phyloP scores from a whole-genome alignment of 2,113 vertebrate genomes.

The Lepidothrix coronata region DNA sequence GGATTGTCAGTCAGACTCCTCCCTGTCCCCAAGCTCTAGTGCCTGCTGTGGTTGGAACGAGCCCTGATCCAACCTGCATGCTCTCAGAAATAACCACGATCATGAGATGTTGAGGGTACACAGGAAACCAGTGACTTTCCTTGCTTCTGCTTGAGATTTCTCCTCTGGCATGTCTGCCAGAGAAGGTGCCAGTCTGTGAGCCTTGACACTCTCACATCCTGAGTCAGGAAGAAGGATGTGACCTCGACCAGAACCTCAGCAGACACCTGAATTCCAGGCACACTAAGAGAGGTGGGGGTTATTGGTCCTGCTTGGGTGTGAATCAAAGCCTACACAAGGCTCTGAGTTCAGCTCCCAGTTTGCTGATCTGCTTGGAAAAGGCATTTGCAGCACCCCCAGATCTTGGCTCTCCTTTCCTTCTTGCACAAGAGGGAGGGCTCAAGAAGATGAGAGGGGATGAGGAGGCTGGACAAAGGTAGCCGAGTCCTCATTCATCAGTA shows the following conservation, averaged over 20 bases:
- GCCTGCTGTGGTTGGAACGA: neutral
- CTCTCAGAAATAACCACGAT: neutral
- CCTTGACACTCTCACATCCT: neutral
- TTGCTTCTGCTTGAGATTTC: neutral
- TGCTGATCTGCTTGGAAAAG: neutral
- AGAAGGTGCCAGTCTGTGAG: neutral
- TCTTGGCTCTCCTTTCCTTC: neutral
- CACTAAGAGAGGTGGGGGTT: neutral
- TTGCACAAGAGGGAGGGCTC: neutral
- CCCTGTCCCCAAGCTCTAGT: neutral
- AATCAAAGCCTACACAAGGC: neutral
- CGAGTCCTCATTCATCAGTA: neutral
- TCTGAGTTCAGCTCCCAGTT: neutral
- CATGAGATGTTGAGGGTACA: neutral
- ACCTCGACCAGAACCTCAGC: neutral
- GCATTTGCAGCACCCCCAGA: neutral
- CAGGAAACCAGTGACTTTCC: neutral
- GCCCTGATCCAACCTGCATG: neutral
- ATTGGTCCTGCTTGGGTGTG: accelerated
- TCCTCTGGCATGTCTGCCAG: neutral
- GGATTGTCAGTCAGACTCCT: neutral
- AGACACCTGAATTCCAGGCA: neutral
- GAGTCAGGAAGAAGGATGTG: neutral
- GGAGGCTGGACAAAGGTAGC: neutral
- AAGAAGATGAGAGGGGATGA: neutral